A percentile compares a stretch with the other conserved stretches of the same genome.
These are phyloP conservation scores for Neocloeon triangulifer DNA, from an alignment of 1,140 invertebrate genomes.

Conservation along the genomic window DNA sequence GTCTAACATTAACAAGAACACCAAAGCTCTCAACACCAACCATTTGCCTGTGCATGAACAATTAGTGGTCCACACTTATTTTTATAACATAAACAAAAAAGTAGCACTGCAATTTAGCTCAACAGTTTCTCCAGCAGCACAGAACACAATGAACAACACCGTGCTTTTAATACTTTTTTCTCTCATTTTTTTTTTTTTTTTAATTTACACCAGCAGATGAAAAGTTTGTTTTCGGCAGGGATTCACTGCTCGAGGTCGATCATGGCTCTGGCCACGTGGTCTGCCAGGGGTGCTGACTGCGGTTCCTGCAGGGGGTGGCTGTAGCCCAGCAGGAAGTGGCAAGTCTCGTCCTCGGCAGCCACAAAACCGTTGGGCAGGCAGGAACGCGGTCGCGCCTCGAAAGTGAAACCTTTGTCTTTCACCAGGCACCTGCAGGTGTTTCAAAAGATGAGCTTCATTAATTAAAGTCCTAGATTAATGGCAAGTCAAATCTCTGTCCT, in stretches of 20 bases:
- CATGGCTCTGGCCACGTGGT: constrained; percentile 35
- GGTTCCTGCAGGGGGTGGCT: constrained; percentile 42
- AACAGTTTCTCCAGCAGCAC: too few relatives aligned
- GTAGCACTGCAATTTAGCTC: too few relatives aligned
- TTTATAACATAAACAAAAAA: too few relatives aligned
- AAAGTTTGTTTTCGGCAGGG: background rate
- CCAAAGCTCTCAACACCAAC: too few relatives aligned
- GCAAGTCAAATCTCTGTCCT: background rate
- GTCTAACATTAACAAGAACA: too few relatives aligned
- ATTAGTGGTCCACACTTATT: too few relatives aligned
- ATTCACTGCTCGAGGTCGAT: background rate
- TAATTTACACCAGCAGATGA: too few relatives aligned
- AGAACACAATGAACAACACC: too few relatives aligned
- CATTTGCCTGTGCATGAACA: too few relatives aligned
- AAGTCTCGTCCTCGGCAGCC: constrained; percentile 47
- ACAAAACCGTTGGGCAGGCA: constrained; percentile 73
- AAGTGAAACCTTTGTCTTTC: constrained; percentile 44
- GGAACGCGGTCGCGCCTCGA: constrained; percentile 43
- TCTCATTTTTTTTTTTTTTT: too few relatives aligned
- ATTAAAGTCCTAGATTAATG: background rate
- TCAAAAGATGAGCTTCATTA: constrained; percentile 7
- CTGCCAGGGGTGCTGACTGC: constrained; percentile 25
- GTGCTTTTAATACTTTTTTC: too few relatives aligned
- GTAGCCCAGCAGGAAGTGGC: constrained; percentile 67
- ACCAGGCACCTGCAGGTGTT: constrained; percentile 39